A percentile compares a stretch with the other conserved stretches of the same genome.
Conservation (phyloP, 1,140 invertebrate species). For the Drosophila bocqueti region DNA sequence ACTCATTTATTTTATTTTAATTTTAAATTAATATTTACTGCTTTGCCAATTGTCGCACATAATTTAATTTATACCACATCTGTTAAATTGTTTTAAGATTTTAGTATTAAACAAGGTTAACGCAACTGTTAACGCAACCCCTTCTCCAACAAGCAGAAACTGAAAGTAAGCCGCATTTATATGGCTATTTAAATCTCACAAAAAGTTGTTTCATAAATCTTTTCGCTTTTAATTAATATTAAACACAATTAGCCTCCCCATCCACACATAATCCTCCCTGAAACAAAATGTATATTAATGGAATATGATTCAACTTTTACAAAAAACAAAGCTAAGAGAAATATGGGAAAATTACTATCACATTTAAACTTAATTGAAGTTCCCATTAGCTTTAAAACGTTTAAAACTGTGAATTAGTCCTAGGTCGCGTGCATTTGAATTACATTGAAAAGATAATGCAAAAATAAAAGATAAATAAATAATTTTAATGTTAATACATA, state of each 20-base stretch:
- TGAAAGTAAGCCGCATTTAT: not conserved
- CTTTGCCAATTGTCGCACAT: not conserved
- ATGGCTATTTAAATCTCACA: slow-evolving; percentile 5
- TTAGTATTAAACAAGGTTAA: not conserved
- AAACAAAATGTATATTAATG: slow-evolving; percentile 36
- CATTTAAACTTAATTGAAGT: not conserved
- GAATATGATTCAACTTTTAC: slow-evolving; percentile 6
- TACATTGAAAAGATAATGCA: not conserved
- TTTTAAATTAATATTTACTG: not conserved
- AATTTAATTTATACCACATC: not conserved
- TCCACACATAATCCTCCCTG: slow-evolving; percentile 1
- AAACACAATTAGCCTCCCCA: slow-evolving; percentile 25
- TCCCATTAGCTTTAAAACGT: slow-evolving; percentile 1
- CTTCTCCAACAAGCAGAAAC: not conserved
- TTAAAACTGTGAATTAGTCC: not conserved
- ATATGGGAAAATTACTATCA: not conserved
- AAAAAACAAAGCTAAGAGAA: slow-evolving; percentile 17
- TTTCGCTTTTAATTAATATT: slow-evolving; percentile 23
- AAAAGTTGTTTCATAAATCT: slow-evolving; percentile 14
- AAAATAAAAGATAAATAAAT: no score
- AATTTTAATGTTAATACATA: no score
- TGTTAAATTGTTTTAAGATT: not conserved
- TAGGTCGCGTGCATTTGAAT: not conserved
- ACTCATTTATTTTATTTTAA: not conserved
- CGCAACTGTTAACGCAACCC: not conserved